phyloP scores from a whole-genome alignment of 2,797 vertebrate species.

The Setipinna tenuifilis region DNA sequence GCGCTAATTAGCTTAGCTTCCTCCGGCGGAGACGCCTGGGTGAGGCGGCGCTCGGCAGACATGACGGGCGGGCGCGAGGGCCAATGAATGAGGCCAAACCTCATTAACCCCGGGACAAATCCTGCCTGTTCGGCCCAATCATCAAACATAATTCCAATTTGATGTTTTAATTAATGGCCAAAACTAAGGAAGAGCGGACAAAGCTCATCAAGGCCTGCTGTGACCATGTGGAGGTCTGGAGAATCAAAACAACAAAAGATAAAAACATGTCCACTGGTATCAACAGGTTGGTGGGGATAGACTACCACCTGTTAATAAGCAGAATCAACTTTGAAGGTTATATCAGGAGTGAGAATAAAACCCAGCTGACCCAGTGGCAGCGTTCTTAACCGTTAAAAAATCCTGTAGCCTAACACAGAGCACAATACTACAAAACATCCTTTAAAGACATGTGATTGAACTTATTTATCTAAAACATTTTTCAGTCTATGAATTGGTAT shows the following conservation, averaged over 20 bases:
- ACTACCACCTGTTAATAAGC: neutral
- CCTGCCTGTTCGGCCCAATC: neutral
- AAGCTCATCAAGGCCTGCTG: neutral
- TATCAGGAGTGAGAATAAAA: too few species aligned
- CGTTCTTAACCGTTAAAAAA: too few species aligned
- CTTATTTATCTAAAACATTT: too few species aligned
- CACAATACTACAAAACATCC: too few species aligned
- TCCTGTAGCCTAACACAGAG: too few species aligned
- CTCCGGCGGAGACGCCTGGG: neutral
- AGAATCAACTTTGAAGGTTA: too few species aligned
- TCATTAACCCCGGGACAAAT: neutral
- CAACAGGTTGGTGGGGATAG: neutral
- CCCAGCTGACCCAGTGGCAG: too few species aligned
- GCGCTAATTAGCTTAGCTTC: slow-evolving; percentile 39
- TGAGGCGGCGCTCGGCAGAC: neutral
- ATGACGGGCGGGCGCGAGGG: neutral
- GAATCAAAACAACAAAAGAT: too few species aligned
- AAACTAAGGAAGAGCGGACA: neutral
- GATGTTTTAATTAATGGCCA: neutral
- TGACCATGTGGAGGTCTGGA: neutral
- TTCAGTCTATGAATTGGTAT: too few species aligned
- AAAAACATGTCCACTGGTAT: too few species aligned
- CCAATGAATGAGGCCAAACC: neutral
- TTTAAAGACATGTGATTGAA: too few species aligned
- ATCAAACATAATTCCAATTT: neutral